Percentiles rank a stretch among this genome's conserved stretches.
These are phyloP conservation scores for Gymnorhina tibicen DNA, from an alignment of 2,113 vertebrate species.

Conservation along the genomic window DNA sequence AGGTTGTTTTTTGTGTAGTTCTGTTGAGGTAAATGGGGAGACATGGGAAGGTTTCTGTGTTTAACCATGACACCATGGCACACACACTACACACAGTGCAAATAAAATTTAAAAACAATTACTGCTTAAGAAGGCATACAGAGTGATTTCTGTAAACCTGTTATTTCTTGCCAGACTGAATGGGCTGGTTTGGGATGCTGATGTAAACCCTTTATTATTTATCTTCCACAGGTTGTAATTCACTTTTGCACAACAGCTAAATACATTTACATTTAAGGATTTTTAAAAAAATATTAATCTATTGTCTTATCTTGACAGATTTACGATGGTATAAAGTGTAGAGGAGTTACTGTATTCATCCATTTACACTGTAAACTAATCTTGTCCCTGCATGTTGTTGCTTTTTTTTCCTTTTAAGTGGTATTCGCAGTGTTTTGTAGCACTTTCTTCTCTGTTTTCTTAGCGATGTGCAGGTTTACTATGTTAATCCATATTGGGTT, in stretches of 20 bases:
- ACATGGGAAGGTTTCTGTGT: conserved; percentile 23
- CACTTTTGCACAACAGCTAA: conserved; percentile 46
- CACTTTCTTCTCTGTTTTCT: conserved; percentile 50
- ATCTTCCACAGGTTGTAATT: conserved; percentile 6
- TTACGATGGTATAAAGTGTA: neutral
- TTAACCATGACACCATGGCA: conserved; percentile 32
- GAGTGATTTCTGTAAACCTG: conserved; percentile 33
- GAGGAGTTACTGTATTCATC: conserved; percentile 53
- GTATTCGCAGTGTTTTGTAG: neutral
- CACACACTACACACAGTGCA: neutral
- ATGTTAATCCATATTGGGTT: conserved; percentile 28
- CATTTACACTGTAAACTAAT: conserved; percentile 34
- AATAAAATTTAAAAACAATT: conserved; percentile 61
- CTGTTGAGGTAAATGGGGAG: conserved; percentile 42
- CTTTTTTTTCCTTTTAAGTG: conserved; percentile 44
- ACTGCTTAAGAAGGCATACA: neutral
- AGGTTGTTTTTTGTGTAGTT: conserved; percentile 53
- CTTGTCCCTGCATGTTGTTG: conserved; percentile 54
- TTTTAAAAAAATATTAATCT: neutral
- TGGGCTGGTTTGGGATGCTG: neutral
- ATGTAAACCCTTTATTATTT: conserved; percentile 41
- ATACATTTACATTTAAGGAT: conserved; percentile 29
- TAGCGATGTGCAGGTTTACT: neutral
- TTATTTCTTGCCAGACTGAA: conserved; percentile 51
- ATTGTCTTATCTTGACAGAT: conserved; percentile 56